Evolutionary conservation across 2,113 vertebrate genomes (phyloP), one percentile per base, ranked within the genome.

Genomic region (Archilochus colubris): DNA sequence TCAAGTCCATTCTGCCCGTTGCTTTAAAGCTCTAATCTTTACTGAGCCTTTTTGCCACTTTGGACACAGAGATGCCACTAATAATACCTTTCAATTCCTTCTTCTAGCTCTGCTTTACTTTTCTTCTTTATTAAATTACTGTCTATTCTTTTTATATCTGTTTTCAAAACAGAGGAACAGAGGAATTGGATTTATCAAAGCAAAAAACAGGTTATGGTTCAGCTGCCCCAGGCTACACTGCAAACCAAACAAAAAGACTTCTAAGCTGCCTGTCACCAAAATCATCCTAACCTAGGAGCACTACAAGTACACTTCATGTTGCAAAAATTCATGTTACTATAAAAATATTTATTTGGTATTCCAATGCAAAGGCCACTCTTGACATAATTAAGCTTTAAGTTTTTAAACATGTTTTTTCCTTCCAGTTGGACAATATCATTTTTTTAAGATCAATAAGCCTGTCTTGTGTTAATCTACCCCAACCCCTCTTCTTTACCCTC

Each of bases 41-140:
- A 69, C 58, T 70, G 59, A 82, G 68, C 6, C 23, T 21, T 79
- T 81, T 24, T 61, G 87, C 55, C 38, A 22, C 68, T 76, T 61
- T 44, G 73, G 54, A 73, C 46, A 51, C 54, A 79, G 53, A 50
- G n/a, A 69, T 80, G 61, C 30, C 44, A 70, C 24, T 62, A 80
- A 85, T 55, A 69, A 64, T 40, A 78, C 54, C 75, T 96, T 92
- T 72, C 55, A n/a, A 80, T 66, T 76, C 61, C 19, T 75, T 61
- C 66, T 76, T 36, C 23, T 93, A 83, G 44, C 55, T 83, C 80
- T 83, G 53, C 20, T 89, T 91, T 89, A 73, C 22, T n/a, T 53
- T 80, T 69, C 14, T 36, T 74, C 27, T 86, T 93, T 89, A 69
- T 88, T 85, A 93, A 95, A 95, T 94, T 91, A 75, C 77, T 53